Base-by-base conservation (phyloP, 2,888 invertebrate species). In the Drosophila fulvimacula region DNA sequence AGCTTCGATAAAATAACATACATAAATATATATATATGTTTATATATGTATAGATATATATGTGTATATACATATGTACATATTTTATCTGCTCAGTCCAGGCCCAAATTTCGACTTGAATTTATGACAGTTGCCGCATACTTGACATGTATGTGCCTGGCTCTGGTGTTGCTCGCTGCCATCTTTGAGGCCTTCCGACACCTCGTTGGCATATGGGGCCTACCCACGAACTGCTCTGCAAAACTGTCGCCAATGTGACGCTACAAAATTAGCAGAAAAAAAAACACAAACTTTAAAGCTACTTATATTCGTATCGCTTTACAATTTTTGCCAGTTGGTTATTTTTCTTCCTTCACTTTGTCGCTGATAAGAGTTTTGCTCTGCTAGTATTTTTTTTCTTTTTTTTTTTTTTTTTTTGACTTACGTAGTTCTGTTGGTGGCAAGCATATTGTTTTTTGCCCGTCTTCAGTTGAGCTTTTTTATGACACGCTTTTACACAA, bases 331-430 rank as follows among this genome's bases (percentile, higher is more conserved):
- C 46, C 59, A 68, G 59, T 66, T 56, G 5, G 17, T 53, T 62
- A 69, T 77, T 82, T 82, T 49, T 6, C 7, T 13, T 34, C 15
- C 19, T 34, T 68, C 86, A 80, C 82, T 74, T 73, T 79, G 80
- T 73, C 48, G 73, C 88, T 80, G 83, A 83, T 83, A 83, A 83
- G 86, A 85, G 58, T 85, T 85, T 80, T 88, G 82, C 83, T 78
- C 82, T 71, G 86, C 61, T 88, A 84, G 85, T 87, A n/a, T n/a
- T n/a, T n/a, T n/a, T n/a, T n/a, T n/a, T n/a, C n/a, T n/a, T 88
- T 85, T 83, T 41, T 34, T 34, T 34, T 34, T 11, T 34, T 17
- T n/a, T 17, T 19, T 41, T 27, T 27, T 82, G 66, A 73, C 68
- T 73, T 71, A 70, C 55, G 59, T 52, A 58, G 39, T 77, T 65